Percentiles rank a stretch among this genome's conserved stretches.
Conservation (phyloP, 2,888 invertebrate species). For the Hanleya hanleyi region DNA sequence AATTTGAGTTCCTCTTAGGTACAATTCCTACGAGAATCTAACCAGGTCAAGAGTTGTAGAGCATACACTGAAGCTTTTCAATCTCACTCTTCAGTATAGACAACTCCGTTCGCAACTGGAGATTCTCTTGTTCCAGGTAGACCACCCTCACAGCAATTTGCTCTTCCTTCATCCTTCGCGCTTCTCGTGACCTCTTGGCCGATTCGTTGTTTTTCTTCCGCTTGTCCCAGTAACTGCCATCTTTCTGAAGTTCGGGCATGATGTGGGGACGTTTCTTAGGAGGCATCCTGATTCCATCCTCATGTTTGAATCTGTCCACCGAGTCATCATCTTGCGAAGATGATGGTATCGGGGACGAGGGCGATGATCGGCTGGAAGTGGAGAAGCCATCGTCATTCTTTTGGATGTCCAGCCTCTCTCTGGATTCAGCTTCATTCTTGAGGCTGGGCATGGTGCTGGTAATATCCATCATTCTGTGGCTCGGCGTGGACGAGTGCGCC, state of each 20-base stretch:
- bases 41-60: constrained; percentile 63
- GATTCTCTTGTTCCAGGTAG: constrained; percentile 71
- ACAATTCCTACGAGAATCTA: too few relatives aligned
- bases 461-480: neutral
- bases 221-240: constrained; percentile 72
- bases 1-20: too few relatives aligned
- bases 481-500: neutral
- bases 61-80: constrained; percentile 65
- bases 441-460: neutral
- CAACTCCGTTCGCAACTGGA: constrained; percentile 69
- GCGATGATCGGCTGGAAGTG: neutral
- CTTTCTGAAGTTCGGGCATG: constrained; percentile 64
- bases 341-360: neutral
- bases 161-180: constrained; percentile 71
- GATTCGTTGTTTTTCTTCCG: constrained; percentile 74
- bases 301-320: constrained; percentile 4
- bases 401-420: neutral
- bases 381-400: neutral
- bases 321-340: neutral
- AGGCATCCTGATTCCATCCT: constrained; percentile 35
- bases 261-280: constrained; percentile 58
- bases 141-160: constrained; percentile 67
- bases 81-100: constrained; percentile 66
- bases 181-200: constrained; percentile 72
- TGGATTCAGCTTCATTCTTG: neutral